Conservation (phyloP, 2,113 vertebrate species). For the Paramormyrops kingsleyae region DNA sequence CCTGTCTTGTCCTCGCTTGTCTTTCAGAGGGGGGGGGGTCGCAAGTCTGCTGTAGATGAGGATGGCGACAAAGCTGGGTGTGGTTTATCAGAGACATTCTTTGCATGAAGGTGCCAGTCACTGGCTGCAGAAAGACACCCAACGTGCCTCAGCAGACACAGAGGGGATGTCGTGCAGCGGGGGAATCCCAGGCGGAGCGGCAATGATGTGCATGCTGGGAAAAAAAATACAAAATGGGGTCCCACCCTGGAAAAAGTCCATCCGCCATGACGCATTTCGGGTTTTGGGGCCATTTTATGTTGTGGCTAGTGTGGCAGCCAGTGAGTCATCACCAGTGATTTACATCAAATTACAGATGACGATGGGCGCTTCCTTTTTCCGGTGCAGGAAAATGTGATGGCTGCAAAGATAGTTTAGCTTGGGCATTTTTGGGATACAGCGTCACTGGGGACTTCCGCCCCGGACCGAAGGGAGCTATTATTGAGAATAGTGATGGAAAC, state of each 20-base stretch:
- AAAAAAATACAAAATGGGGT: background rate
- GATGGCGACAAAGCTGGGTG: background rate
- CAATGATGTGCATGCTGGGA: background rate
- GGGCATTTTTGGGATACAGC: background rate
- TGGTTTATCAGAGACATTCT: background rate
- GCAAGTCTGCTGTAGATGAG: background rate
- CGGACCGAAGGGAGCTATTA: background rate
- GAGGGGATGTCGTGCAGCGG: background rate
- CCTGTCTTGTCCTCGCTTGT: background rate
- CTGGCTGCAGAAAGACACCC: background rate
- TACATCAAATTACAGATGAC: slow-evolving; percentile 4
- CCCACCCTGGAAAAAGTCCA: background rate
- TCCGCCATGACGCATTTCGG: background rate
- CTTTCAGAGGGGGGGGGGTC: background rate
- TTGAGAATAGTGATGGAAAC: background rate
- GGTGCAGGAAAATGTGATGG: background rate
- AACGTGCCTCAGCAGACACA: background rate
- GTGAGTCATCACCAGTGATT: slow-evolving; percentile 2
- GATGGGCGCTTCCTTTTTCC: background rate
- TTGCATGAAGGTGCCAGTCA: background rate
- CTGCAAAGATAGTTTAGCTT: background rate
- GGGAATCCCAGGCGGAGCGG: background rate
- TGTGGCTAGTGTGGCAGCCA: background rate
- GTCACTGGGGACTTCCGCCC: background rate
- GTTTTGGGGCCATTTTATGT: background rate